phyloP scores from a whole-genome alignment of 2,888 invertebrate species.

The Aricia artaxerxes region DNA sequence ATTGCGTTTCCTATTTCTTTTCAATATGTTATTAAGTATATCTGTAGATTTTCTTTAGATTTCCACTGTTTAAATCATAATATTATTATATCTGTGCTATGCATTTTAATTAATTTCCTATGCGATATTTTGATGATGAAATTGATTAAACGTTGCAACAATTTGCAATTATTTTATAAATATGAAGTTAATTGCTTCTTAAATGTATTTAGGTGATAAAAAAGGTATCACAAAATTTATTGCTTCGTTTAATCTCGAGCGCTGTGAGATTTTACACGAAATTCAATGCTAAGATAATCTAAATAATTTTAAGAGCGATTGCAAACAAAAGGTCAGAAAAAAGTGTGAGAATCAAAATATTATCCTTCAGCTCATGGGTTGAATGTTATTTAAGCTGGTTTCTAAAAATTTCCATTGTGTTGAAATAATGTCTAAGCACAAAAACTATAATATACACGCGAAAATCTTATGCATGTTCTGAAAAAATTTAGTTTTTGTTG shows the following conservation, averaged over 20 bases:
- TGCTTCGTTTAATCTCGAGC: not conserved
- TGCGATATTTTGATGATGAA: not conserved
- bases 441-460: not conserved
- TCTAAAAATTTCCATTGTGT: constrained; percentile 7
- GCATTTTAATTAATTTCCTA: not conserved
- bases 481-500: not conserved
- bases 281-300: constrained; percentile 28
- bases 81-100: not conserved
- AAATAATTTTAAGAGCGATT: constrained; percentile 24
- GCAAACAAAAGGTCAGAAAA: constrained; percentile 29
- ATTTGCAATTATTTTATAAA: not conserved
- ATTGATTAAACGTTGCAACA: not conserved
- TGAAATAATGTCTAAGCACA: not conserved
- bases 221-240: not conserved
- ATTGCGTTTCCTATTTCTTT: not conserved
- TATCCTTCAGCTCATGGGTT: constrained; percentile 28
- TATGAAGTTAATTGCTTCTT: not conserved
- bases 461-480: constrained; percentile 7
- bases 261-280: constrained; percentile 18
- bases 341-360: constrained; percentile 25
- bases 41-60: not conserved
- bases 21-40: not conserved
- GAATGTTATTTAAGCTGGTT: constrained; percentile 23
- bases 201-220: not conserved
- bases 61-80: not conserved